Evolutionary conservation across 2,113 vertebrate species (phyloP).

Genomic region (Tachysurus fulvidraco): DNA sequence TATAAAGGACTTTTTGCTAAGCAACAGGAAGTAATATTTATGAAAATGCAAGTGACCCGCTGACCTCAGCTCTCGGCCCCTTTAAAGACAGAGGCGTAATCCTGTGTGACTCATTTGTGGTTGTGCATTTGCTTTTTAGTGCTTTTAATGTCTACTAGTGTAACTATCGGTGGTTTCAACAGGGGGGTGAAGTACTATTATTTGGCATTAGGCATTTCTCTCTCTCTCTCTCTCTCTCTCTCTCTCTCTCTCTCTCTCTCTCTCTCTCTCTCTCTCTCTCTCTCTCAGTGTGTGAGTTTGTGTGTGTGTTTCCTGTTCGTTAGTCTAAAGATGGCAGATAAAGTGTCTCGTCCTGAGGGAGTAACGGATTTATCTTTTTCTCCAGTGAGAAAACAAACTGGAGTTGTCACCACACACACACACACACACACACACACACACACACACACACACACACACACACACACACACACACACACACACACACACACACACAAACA

Average conservation of each 20-base stretch:
- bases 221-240: neutral
- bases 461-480: constrained; percentile 41
- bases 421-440: constrained; percentile 39
- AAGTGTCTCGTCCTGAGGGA: constrained; percentile 47
- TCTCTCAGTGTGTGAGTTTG: neutral
- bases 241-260: neutral
- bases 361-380: constrained; percentile 47
- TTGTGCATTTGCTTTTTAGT: constrained; percentile 32
- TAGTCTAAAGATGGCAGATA: constrained; percentile 49
- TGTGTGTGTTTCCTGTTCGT: constrained; percentile 31
- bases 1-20: constrained; percentile 60
- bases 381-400: constrained; percentile 29
- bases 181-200: neutral
- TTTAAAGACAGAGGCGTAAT: constrained; percentile 33
- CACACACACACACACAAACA: constrained; percentile 44
- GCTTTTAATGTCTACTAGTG: constrained; percentile 35
- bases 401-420: constrained; percentile 34
- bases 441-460: constrained; percentile 48
- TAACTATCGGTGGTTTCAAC: constrained; percentile 33
- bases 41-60: constrained; percentile 45
- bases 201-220: constrained; percentile 13
- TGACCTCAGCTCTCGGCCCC: constrained; percentile 20
- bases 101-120: constrained; percentile 23
- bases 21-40: constrained; percentile 62
- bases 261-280: neutral